Percentiles rank a stretch among this genome's conserved stretches.
Conservation (phyloP, 2,888 invertebrate genomes). For the Drosophila planitibia region DNA sequence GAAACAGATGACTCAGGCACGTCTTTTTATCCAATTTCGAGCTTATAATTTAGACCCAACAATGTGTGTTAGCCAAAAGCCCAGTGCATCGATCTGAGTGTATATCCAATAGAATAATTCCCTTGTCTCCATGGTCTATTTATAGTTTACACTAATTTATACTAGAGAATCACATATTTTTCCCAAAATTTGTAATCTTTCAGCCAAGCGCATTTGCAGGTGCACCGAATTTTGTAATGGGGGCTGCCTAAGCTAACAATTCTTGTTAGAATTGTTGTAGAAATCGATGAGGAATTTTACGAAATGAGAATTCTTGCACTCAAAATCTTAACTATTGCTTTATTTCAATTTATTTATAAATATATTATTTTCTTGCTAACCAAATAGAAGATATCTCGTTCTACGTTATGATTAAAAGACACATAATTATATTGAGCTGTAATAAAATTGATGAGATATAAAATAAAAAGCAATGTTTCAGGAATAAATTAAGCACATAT, state of each 20-base stretch:
- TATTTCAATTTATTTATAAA: neutral
- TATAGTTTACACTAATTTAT: neutral
- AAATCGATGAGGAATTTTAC: neutral
- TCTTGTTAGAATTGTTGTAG: neutral
- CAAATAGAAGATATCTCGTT: neutral
- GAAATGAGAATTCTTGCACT: neutral
- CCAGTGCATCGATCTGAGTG: neutral
- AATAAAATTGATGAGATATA: neutral
- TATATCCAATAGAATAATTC: neutral
- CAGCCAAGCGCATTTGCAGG: neutral
- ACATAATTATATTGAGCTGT: neutral
- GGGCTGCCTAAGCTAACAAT: neutral
- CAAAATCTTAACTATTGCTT: neutral
- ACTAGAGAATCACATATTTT: neutral
- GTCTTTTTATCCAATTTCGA: slow-evolving; percentile 7
- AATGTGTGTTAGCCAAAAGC: neutral
- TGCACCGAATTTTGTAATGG: no score
- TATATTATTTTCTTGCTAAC: neutral
- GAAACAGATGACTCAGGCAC: slow-evolving; percentile 15
- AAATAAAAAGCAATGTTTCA: neutral
- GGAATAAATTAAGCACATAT: slow-evolving; percentile 20
- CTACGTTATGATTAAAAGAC: neutral
- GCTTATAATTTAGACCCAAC: neutral
- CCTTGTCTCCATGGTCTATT: neutral
- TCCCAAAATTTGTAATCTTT: neutral